A percentile compares a stretch with the other conserved stretches of the same genome.
Conservation (phyloP, 2,113 vertebrate species). For the Ammodytes marinus region DNA sequence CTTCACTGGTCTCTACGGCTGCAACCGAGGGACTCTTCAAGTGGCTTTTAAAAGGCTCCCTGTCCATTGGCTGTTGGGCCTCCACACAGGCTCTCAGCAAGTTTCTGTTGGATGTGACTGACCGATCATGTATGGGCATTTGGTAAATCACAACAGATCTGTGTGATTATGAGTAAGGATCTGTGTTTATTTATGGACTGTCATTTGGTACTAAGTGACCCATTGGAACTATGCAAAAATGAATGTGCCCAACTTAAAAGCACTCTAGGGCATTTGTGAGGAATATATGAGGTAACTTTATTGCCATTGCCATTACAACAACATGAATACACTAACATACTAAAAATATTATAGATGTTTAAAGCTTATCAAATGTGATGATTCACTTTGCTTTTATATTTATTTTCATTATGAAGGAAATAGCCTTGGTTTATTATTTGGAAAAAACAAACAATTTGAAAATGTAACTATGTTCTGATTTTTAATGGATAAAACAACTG, state of each 20-base stretch:
- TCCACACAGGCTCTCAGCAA: slow-evolving; percentile 71
- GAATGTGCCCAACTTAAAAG: slow-evolving; percentile 9
- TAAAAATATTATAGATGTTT: not conserved
- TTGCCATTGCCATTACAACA: not conserved
- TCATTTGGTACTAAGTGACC: not conserved
- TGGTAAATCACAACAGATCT: slow-evolving; percentile 17
- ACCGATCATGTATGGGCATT: slow-evolving; percentile 29
- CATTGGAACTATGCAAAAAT: not conserved
- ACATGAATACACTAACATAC: not conserved
- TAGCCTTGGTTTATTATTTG: not conserved
- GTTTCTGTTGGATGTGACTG: slow-evolving; percentile 78
- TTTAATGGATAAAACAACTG: too few relatives aligned
- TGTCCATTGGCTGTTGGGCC: slow-evolving; percentile 80
- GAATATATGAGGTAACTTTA: not conserved
- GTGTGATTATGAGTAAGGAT: not conserved
- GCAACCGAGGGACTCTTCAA: slow-evolving; percentile 57
- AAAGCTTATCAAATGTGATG: not conserved
- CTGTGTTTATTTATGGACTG: not conserved
- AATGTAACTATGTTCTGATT: too few relatives aligned
- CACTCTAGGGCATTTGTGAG: not conserved
- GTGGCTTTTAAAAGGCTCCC: slow-evolving; percentile 73
- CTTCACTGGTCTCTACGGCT: slow-evolving; percentile 51
- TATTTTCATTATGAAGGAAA: not conserved
- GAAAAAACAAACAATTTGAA: not conserved
- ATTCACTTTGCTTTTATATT: slow-evolving; percentile 1